Base-by-base conservation (phyloP, 2,797 vertebrate genomes). In the Hoplostethus atlanticus region DNA sequence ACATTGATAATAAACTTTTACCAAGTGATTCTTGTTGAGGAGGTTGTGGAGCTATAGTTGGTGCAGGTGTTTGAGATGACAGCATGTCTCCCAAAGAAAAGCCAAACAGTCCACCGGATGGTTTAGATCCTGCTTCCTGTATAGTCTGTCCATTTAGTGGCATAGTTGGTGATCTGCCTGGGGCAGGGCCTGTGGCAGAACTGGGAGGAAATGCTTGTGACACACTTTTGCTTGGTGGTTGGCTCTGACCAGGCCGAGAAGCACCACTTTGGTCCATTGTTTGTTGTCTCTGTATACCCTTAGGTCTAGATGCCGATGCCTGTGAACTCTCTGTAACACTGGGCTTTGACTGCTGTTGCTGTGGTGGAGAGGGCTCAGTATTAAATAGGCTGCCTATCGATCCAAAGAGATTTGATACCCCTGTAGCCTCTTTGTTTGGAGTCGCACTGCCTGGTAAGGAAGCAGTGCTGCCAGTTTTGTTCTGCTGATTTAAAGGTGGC, bases 351-450 rank as follows among this genome's bases (percentile, higher is more conserved):
- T 87, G 78, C 28, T 70, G 79, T 68, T 89, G 87, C 71, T 86
- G 92, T 68, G 77, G 58, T 63, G 84, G 90, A 83, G 93, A 68
- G 10, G 93, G 36, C 38, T 95, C 96, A 0, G 67, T 74, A 90
- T 93, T 96, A 87, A 99, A 98, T 54, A 99, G 90, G 73, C 93
- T 95, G 46, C 95, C 92, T 3, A 97, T 84, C 38, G 96, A 96
- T 66, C 95, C 96, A 91, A 97, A 96, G 47, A 97, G 76, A 44
- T 93, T 96, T 68, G 96, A 94, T 61, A 95, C 93, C 73, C 93
- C 85, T 7, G 90, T 81, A 34, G 85, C 71, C 48, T 96, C 96
- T 75, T 92, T 95, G 77, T 91, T 95, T 77, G 91, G 31, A 42
- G 73, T 59, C 59, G 21, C n/a, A 76, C 57, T 87, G 34, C 61